Conservation (phyloP, 2,113 vertebrate genomes). For the Pipra filicauda region DNA sequence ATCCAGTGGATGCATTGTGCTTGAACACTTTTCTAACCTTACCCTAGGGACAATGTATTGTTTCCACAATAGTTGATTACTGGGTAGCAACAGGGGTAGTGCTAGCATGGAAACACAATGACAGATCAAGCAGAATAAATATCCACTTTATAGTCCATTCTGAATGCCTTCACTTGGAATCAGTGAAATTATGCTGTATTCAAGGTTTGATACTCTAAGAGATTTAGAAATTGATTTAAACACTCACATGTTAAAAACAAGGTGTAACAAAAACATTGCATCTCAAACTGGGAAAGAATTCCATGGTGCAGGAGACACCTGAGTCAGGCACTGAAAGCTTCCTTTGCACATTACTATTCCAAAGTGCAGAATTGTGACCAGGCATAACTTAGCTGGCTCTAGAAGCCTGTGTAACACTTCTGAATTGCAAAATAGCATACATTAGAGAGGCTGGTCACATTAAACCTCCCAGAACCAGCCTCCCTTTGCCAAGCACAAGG, state of each 20-base stretch:
- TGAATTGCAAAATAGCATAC: not conserved
- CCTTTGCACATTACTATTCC: not conserved
- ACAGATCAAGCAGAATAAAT: not conserved
- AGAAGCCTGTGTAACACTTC: not conserved
- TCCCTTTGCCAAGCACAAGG: not conserved
- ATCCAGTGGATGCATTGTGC: not conserved
- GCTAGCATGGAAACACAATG: not conserved
- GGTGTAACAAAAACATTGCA: not conserved
- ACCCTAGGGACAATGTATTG: not conserved
- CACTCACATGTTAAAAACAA: not conserved
- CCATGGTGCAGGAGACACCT: not conserved
- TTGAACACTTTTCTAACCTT: not conserved
- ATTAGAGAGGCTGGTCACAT: not conserved
- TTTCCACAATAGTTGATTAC: slow-evolving; percentile 26
- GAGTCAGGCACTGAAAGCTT: not conserved
- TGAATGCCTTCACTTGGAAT: not conserved
- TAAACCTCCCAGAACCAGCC: not conserved
- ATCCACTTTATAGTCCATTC: not conserved
- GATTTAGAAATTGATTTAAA: not conserved
- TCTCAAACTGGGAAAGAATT: not conserved
- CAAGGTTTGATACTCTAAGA: not conserved
- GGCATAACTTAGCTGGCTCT: not conserved
- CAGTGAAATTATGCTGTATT: not conserved
- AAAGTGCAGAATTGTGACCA: not conserved
- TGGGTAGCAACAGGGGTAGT: not conserved